Evolutionary conservation across 2,888 invertebrate genomes (phyloP).

Genomic region (Meteorus colon): DNA sequence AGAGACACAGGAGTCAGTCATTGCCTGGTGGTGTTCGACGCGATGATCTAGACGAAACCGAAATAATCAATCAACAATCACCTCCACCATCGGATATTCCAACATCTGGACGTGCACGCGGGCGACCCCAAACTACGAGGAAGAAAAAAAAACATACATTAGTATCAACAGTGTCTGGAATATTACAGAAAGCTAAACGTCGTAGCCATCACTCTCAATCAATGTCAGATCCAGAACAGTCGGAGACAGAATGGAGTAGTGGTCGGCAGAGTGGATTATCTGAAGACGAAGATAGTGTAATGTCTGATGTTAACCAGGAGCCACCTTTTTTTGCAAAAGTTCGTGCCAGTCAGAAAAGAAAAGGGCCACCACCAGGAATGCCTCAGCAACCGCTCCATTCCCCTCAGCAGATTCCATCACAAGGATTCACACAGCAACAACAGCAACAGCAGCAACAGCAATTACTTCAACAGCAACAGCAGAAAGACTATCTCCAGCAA

Average conservation of each 20-base stretch:
- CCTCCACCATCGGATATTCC: slow-evolving; percentile 58
- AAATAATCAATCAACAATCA: slow-evolving; percentile 61
- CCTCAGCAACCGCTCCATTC: slow-evolving; percentile 48
- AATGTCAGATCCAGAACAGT: slow-evolving; percentile 85
- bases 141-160: slow-evolving; percentile 88
- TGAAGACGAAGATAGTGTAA: slow-evolving; percentile 82
- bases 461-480: slow-evolving; percentile 64
- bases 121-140: slow-evolving; percentile 63
- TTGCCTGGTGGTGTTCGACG: slow-evolving; percentile 83
- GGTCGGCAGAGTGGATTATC: slow-evolving; percentile 81
- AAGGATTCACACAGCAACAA: slow-evolving; percentile 50
- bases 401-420: slow-evolving; percentile 40
- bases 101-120: slow-evolving; percentile 55
- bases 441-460: slow-evolving; percentile 51
- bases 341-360: slow-evolving; percentile 73
- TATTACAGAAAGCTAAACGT: slow-evolving; percentile 88
- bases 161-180: slow-evolving; percentile 88
- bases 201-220: slow-evolving; percentile 79
- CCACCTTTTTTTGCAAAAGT: slow-evolving; percentile 80
- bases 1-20: slow-evolving; percentile 87
- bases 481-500: slow-evolving; percentile 74
- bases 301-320: slow-evolving; percentile 81
- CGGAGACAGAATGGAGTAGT: slow-evolving; percentile 84
- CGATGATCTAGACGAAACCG: slow-evolving; percentile 73
- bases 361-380: slow-evolving; percentile 53